Base-by-base conservation (phyloP, 2,888 invertebrate genomes). In the Eutolmus rufibarbis region DNA sequence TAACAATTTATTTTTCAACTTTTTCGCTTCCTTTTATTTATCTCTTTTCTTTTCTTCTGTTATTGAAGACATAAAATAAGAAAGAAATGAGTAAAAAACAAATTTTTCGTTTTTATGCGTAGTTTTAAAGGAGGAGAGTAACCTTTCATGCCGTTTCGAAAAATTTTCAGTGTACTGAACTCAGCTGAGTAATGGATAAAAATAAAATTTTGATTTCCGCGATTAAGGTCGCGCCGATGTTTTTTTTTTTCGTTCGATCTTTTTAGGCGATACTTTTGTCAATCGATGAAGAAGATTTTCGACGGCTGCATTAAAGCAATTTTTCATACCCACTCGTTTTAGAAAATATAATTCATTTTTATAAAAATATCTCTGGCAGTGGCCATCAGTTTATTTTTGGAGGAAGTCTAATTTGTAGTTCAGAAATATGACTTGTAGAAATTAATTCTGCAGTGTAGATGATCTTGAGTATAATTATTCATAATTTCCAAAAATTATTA, bases 101-200 rank as follows among this genome's bases (percentile, higher is more conserved):
- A 82, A 37, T 82, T 82, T 82, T 82, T 40, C 16, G 40, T 37
- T 51, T 51, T 82, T 51, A 31, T 57, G 31, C 57, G 57, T 34
- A 34, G 57, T 57, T 82, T 82, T 23, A 37, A 14, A 46, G 4
- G 9, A 43, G 82, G 57, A 57, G 82, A 78, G 46, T 56, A 56
- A 82, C 66, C 40, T 57, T 82, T 66, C 56, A 28, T 76, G 66
- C 12, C 23, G 66, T 76, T 76, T 37, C 40, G 5, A 76, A 46
- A 76, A 76, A 76, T 12, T 19, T 37, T 76, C 19, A 51, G 82
- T 82, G 57, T 82, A 82, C 82, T 82, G 82, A 82, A 82, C 82
- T 82, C 82, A 57, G 34, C 66, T 82, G 82, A 82, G 66, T 57
- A 82, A 82, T 82, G 57, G 82, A 82, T n/a, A 34, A 82, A 82